These are phyloP conservation scores for Promerops cafer DNA, from an alignment of 2,113 vertebrate species.

Conservation along the genomic window DNA sequence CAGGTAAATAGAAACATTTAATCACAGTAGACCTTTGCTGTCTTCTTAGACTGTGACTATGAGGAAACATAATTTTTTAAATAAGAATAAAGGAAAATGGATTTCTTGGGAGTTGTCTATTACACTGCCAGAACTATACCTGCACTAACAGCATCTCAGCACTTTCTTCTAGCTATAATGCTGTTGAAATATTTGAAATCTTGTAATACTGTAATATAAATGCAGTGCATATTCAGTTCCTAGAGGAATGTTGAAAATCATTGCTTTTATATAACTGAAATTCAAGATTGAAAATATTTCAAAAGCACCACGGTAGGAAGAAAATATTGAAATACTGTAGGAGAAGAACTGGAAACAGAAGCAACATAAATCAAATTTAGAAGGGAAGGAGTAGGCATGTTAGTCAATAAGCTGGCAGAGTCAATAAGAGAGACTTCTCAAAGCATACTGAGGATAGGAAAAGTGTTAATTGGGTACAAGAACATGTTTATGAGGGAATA, in stretches of 20 bases:
- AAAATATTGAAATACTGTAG: background rate
- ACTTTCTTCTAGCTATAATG: background rate
- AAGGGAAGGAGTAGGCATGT: background rate
- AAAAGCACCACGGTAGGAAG: background rate
- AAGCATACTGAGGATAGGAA: background rate
- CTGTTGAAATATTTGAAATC: background rate
- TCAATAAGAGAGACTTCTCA: background rate
- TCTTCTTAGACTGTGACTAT: background rate
- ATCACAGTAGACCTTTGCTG: background rate
- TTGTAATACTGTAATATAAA: background rate
- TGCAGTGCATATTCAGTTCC: background rate
- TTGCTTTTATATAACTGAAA: background rate
- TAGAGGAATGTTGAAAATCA: background rate
- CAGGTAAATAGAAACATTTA: background rate
- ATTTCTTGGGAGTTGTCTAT: background rate
- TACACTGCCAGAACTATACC: background rate
- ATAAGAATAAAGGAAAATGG: background rate
- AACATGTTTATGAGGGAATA: background rate
- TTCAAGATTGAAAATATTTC: background rate
- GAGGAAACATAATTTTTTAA: background rate
- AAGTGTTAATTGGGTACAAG: background rate
- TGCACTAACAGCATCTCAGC: background rate
- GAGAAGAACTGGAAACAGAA: background rate
- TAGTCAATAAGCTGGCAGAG: background rate
- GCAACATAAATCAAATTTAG: background rate